Percentiles rank a stretch among this genome's conserved stretches.
Conservation (phyloP, 2,888 invertebrate species). For the Heliconius aoede region DNA sequence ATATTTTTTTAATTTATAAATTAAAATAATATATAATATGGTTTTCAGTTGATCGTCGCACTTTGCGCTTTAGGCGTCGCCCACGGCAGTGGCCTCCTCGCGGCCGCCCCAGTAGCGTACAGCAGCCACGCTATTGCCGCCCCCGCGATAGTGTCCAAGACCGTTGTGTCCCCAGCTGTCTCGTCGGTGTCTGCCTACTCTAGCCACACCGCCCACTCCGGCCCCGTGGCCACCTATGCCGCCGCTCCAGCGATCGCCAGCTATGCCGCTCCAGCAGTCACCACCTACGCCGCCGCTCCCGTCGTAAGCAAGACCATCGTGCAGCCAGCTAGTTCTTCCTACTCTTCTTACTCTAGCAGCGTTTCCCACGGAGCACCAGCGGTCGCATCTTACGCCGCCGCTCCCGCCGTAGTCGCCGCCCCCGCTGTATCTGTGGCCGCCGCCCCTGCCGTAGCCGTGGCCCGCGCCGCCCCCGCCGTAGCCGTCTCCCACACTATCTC, state of each 20-base stretch:
- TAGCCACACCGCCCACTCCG: constrained; percentile 54
- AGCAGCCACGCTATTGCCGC: constrained; percentile 71
- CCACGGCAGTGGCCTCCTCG: constrained; percentile 81
- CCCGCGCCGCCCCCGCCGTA: constrained; percentile 61
- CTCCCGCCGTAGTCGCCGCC: constrained; percentile 50
- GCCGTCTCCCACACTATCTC: constrained; percentile 64
- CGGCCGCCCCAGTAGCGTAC: constrained; percentile 76
- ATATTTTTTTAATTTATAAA: background rate
- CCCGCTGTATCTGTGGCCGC: constrained; percentile 42
- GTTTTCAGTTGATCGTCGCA: constrained; percentile 80
- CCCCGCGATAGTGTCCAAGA: constrained; percentile 70
- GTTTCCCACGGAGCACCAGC: constrained; percentile 55
- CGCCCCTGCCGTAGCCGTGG: constrained; percentile 44
- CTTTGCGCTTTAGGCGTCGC: constrained; percentile 84
- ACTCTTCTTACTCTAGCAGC: constrained; percentile 52
- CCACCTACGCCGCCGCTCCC: constrained; percentile 57
- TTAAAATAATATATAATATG: constrained; percentile 26
- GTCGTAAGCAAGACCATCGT: constrained; percentile 55
- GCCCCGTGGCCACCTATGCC: constrained; percentile 57
- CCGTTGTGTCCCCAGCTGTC: constrained; percentile 69
- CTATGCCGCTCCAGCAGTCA: constrained; percentile 51
- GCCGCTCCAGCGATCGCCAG: constrained; percentile 51
- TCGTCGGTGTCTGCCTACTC: constrained; percentile 62
- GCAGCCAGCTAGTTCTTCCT: constrained; percentile 49
- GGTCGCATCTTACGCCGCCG: constrained; percentile 55